Base-by-base conservation (phyloP, 2,888 invertebrate genomes). In the Oxycera nigricornis region DNA sequence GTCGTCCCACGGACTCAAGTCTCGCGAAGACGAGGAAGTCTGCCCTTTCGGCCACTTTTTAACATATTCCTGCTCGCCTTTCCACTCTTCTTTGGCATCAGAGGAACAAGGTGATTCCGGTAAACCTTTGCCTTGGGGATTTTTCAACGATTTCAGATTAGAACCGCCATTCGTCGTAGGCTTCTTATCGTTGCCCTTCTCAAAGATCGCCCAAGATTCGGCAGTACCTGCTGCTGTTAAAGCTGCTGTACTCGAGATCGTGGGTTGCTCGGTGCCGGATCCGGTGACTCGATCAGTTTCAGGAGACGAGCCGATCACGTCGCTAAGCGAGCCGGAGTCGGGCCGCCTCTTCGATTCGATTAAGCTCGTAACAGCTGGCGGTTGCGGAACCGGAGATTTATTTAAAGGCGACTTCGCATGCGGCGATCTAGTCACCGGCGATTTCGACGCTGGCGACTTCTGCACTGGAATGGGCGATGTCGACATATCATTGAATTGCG, bases 1-100 rank as follows among this genome's bases (percentile, higher is more conserved):
- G 77, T 92, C 92, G 76, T 94, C 93, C 94, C 94, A 94, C 1
- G 93, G 92, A 61, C 94, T 92, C 24, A 91, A 90, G 82, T 94
- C 94, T 0, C 93, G 87, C 0, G 92, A 92, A 6, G 91, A 91
- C 0, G 92, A 92, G 0, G 92, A 91, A 0, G 91, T 89, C 82
- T 90, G 90, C 20, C 88, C 89, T 83, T 87, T 87, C 79, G 81
- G 87, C 87, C 88, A 86, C 78, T 89, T 81, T 68, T 85, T 87
- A 1, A 85, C 86, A 2, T 87, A 86, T 76, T 87, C 86, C 4
- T 82, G 79, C 80, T 83, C 79, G 73, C 84, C 83, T 75, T 85
- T 84, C 87, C 88, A 88, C 14, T 88, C 88, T 39, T 91, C 90
- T 72, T 90, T 90, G 0, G 91, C 92, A 85, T 94, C 94, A 0